Conservation (phyloP, 2,797 vertebrate genomes). For the Moxostoma hubbsi region DNA sequence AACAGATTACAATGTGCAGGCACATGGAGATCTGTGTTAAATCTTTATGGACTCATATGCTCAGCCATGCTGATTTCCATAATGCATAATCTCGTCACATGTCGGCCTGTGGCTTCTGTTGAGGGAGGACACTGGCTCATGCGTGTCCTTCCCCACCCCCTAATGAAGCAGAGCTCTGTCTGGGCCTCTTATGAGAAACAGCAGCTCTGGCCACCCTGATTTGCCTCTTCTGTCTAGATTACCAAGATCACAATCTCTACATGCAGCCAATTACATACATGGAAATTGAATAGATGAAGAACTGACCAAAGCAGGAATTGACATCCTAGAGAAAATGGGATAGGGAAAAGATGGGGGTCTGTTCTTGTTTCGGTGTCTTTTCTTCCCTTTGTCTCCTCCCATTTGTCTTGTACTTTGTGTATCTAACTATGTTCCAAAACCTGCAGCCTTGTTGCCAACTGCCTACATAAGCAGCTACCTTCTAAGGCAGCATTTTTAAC, state of each 20-base stretch:
- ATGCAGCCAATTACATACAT: conserved; percentile 65
- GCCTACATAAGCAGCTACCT: too few species aligned
- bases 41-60: conserved; percentile 80
- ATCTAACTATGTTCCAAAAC: too few species aligned
- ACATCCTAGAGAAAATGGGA: conserved; percentile 48
- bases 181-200: conserved; percentile 42
- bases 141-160: conserved; percentile 38
- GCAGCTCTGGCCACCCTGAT: conserved; percentile 43
- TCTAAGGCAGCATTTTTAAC: too few species aligned
- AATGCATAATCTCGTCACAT: conserved; percentile 70
- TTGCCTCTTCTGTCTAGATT: conserved; percentile 58
- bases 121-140: conserved; percentile 44
- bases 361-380: conserved; percentile 49
- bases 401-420: conserved; percentile 19
- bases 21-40: conserved; percentile 78
- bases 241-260: conserved; percentile 60
- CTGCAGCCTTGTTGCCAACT: too few species aligned
- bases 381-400: conserved; percentile 27
- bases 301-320: conserved; percentile 54
- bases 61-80: conserved; percentile 77
- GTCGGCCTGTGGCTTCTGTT: conserved; percentile 61
- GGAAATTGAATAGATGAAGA: conserved; percentile 61
- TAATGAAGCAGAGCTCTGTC: conserved; percentile 46
- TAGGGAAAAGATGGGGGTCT: conserved; percentile 33
- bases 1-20: conserved; percentile 73